Conservation (phyloP, 1,140 invertebrate genomes). For the Chlorops oryzae region DNA sequence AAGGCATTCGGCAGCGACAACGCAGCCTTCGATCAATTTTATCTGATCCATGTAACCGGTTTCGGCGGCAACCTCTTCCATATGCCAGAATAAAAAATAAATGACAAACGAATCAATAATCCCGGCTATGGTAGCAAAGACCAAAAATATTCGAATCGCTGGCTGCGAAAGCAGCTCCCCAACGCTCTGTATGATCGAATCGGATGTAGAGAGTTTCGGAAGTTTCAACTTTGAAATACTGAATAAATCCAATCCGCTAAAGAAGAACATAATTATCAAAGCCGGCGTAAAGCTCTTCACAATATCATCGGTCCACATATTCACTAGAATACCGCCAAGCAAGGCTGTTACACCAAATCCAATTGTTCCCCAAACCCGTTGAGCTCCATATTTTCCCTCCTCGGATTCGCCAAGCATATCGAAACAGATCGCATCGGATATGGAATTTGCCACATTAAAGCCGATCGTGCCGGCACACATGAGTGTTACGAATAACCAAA, state of each 20-base stretch:
- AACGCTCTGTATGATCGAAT: constrained; percentile 59
- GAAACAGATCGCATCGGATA: constrained; percentile 75
- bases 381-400: constrained; percentile 64
- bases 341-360: constrained; percentile 67
- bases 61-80: constrained; percentile 63
- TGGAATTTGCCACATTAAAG: constrained; percentile 70
- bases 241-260: constrained; percentile 57
- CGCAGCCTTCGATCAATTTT: constrained; percentile 69
- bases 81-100: constrained; percentile 72
- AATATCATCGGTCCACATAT: constrained; percentile 51
- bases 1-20: constrained; percentile 66
- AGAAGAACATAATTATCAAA: constrained; percentile 58
- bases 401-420: constrained; percentile 63
- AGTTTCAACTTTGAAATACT: constrained; percentile 58
- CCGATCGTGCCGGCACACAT: constrained; percentile 66
- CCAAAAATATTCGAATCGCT: constrained; percentile 59
- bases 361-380: constrained; percentile 72
- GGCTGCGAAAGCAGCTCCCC: constrained; percentile 55
- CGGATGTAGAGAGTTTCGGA: constrained; percentile 57
- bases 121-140: constrained; percentile 64
- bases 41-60: constrained; percentile 58
- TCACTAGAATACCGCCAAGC: constrained; percentile 59
- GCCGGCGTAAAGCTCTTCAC: constrained; percentile 64
- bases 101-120: constrained; percentile 71
- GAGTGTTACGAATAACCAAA: constrained; percentile 66